Evolutionary conservation across 1,140 invertebrate genomes (phyloP).

Genomic region (Lethrus apterus): DNA sequence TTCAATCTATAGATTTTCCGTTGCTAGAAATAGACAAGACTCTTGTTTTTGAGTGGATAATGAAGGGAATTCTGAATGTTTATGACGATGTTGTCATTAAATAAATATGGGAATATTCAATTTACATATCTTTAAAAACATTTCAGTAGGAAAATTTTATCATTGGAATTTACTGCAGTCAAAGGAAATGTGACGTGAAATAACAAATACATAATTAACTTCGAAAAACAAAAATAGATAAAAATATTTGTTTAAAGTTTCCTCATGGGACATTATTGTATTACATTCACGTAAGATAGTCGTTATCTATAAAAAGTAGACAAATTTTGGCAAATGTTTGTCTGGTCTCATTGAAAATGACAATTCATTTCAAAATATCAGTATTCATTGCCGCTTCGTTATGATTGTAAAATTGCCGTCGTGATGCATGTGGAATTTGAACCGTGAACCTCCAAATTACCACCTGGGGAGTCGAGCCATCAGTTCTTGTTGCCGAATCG

Average conservation of each 20-base stretch:
- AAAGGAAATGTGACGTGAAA: no score
- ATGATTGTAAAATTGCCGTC: background rate
- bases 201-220: no score
- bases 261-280: no score
- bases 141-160: background rate
- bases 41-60: conserved; percentile 6
- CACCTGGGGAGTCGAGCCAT: conserved; percentile 18
- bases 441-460: conserved; percentile 14
- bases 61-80: background rate
- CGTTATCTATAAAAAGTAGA: no score
- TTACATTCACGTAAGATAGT: no score
- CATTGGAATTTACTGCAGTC: no score
- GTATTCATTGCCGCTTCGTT: background rate
- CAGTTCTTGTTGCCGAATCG: conserved; percentile 19
- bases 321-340: no score
- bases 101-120: background rate
- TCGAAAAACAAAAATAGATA: no score
- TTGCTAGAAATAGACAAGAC: background rate
- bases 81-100: background rate
- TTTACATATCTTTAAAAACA: background rate
- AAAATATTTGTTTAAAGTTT: background rate
- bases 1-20: no score
- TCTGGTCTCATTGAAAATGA: no score
- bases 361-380: background rate
- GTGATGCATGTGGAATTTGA: conserved; percentile 17